These are phyloP conservation scores for Monoplex corrugatus DNA, from an alignment of 2,888 invertebrate genomes.

Conservation along the genomic window DNA sequence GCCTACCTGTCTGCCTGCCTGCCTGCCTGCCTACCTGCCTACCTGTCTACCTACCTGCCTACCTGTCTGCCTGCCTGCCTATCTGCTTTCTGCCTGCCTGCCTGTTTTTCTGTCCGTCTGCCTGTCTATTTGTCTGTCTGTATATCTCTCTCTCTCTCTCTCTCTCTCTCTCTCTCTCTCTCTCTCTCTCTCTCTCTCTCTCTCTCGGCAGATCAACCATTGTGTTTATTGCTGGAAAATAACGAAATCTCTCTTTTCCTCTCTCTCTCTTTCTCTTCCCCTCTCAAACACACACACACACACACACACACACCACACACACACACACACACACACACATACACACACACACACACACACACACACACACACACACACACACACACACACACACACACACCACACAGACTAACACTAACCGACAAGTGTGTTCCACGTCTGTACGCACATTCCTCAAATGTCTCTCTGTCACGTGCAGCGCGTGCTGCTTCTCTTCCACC, in stretches of 20 bases:
- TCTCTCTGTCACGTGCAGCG: constrained; percentile 43
- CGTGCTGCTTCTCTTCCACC: constrained; percentile 47
- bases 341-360: background rate
- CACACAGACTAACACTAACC: constrained; percentile 25
- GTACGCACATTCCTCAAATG: constrained; percentile 50
- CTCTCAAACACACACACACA: background rate
- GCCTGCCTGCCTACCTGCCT: too few relatives aligned
- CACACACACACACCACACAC: background rate
- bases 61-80: background rate
- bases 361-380: constrained; percentile 6
- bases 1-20: too few relatives aligned
- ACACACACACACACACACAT: background rate
- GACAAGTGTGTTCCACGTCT: constrained; percentile 57
- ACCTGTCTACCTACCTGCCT: background rate
- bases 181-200: background rate
- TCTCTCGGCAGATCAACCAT: too few relatives aligned
- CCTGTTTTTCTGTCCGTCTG: background rate
- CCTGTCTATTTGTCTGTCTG: background rate
- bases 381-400: constrained; percentile 31
- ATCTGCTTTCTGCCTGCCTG: background rate
- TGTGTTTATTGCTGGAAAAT: too few relatives aligned
- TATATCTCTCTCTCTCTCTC: background rate
- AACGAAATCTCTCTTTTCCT: background rate
- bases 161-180: background rate
- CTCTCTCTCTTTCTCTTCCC: background rate